Conservation (phyloP, 2,888 invertebrate genomes). For the Cosmopolites sordidus region DNA sequence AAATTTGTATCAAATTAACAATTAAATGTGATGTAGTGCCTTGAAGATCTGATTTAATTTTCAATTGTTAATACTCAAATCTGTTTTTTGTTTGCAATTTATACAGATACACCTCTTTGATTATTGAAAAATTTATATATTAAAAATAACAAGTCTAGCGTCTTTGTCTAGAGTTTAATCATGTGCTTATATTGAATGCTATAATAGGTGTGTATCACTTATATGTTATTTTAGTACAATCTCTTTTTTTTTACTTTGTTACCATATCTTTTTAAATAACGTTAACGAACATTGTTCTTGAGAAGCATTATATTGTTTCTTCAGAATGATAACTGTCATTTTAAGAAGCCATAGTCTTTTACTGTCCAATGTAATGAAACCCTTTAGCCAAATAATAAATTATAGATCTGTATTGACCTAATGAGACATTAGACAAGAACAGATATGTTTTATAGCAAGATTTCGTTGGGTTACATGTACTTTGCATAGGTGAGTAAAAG, state of each 20-base stretch:
- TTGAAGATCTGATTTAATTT: conserved; percentile 41
- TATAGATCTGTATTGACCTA: too few species aligned
- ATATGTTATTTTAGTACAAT: conserved; percentile 41
- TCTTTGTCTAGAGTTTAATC: background rate
- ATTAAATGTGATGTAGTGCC: conserved; percentile 44
- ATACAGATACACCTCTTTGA: too few species aligned
- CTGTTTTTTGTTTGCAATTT: background rate
- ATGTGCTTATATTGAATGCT: conserved; percentile 4
- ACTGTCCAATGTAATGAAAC: conserved; percentile 4
- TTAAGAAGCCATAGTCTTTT: conserved; percentile 28
- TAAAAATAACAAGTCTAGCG: background rate
- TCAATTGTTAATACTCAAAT: conserved; percentile 20
- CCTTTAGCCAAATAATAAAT: too few species aligned
- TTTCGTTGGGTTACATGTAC: conserved; percentile 1
- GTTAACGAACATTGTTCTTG: conserved; percentile 25
- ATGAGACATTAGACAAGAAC: too few species aligned
- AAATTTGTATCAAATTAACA: conserved; percentile 16
- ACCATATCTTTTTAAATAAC: conserved; percentile 38
- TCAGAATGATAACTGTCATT: conserved; percentile 20
- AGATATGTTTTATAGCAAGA: too few species aligned
- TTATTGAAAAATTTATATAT: background rate
- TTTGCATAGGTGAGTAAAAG: conserved; percentile 18
- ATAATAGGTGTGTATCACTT: conserved; percentile 16
- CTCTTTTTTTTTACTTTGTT: conserved; percentile 46
- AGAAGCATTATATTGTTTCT: conserved; percentile 23